phyloP scores from a whole-genome alignment of 2,888 invertebrate genomes.

The Drosophila borealis region DNA sequence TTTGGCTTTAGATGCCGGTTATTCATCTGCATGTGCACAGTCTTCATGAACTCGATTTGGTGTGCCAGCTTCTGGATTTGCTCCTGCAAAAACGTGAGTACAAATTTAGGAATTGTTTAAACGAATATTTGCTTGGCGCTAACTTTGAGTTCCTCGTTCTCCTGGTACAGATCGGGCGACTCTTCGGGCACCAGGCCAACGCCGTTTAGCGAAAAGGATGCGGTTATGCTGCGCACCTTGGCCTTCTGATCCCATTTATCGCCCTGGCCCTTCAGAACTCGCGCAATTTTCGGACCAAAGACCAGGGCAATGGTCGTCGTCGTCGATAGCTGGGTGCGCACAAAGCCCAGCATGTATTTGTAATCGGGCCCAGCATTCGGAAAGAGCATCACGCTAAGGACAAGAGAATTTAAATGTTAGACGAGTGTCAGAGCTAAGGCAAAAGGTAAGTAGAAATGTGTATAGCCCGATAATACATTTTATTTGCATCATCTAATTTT shows the following conservation, averaged over 20 bases:
- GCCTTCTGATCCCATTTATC: constrained; percentile 96
- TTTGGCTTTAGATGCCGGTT: constrained; percentile 94
- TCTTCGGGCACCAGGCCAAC: constrained; percentile 94
- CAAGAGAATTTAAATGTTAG: neutral
- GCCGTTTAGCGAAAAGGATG: constrained; percentile 94
- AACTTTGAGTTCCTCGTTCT: constrained; percentile 96
- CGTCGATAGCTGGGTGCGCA: constrained; percentile 96
- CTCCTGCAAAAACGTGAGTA: constrained; percentile 86
- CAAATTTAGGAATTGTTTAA: neutral
- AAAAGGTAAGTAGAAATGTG: too few species aligned
- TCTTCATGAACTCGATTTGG: constrained; percentile 97
- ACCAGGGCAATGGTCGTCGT: constrained; percentile 87
- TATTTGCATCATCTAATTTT: too few species aligned
- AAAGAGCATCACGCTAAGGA: constrained; percentile 91
- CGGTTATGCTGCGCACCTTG: constrained; percentile 92
- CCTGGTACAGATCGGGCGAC: constrained; percentile 93
- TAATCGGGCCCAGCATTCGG: constrained; percentile 96
- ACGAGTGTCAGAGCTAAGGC: too few species aligned
- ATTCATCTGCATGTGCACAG: constrained; percentile 96
- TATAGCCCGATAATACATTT: too few species aligned
- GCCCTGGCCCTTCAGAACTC: constrained; percentile 93
- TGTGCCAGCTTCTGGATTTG: constrained; percentile 96
- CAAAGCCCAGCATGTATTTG: constrained; percentile 95
- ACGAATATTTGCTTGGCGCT: accelerated
- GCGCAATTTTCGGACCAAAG: constrained; percentile 88